Percentiles rank a stretch among this genome's conserved stretches.
Evolutionary conservation across 1,140 invertebrate species (phyloP).

Genomic region (Stenopsyche tienmushanensis): DNA sequence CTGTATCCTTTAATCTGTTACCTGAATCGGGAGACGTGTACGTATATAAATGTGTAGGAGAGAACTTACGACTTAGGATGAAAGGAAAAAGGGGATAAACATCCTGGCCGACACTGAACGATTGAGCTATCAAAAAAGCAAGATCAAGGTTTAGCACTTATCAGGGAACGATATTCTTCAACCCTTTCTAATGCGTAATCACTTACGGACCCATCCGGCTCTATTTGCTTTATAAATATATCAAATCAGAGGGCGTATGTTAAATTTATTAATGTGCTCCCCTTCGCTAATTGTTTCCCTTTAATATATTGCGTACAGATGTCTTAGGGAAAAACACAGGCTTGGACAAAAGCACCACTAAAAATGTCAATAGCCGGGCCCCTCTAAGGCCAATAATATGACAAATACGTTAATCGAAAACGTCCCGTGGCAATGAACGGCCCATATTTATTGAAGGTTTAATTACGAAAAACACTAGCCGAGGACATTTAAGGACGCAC

Average conservation of each 20-base stretch:
- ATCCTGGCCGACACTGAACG: slow-evolving; percentile 6
- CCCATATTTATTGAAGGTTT: slow-evolving; percentile 37
- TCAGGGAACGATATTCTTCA: slow-evolving; percentile 7
- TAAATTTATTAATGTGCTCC: slow-evolving; percentile 10
- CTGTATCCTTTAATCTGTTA: slow-evolving; percentile 27
- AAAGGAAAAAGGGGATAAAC: slow-evolving; percentile 15
- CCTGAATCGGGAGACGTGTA: slow-evolving; percentile 7
- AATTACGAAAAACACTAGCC: slow-evolving; percentile 31
- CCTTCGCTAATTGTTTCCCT: slow-evolving; percentile 40
- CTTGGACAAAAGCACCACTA: slow-evolving; percentile 37
- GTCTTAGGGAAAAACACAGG: slow-evolving; percentile 26
- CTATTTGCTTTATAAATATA: not conserved
- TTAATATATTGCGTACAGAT: slow-evolving; percentile 40
- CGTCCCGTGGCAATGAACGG: slow-evolving; percentile 26
- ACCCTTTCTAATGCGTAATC: not conserved
- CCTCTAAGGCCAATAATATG: slow-evolving; percentile 34
- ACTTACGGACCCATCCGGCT: not conserved
- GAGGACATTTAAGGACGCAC: too few species aligned
- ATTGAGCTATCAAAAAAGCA: slow-evolving; percentile 21
- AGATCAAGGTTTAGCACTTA: slow-evolving; percentile 13
- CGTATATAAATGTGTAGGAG: not conserved
- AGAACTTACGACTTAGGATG: not conserved
- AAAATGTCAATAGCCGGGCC: slow-evolving; percentile 39
- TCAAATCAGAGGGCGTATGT: not conserved
- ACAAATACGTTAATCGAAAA: slow-evolving; percentile 40